Evolutionary conservation across 2,113 vertebrate species (phyloP).

Genomic region (Anguilla rostrata): DNA sequence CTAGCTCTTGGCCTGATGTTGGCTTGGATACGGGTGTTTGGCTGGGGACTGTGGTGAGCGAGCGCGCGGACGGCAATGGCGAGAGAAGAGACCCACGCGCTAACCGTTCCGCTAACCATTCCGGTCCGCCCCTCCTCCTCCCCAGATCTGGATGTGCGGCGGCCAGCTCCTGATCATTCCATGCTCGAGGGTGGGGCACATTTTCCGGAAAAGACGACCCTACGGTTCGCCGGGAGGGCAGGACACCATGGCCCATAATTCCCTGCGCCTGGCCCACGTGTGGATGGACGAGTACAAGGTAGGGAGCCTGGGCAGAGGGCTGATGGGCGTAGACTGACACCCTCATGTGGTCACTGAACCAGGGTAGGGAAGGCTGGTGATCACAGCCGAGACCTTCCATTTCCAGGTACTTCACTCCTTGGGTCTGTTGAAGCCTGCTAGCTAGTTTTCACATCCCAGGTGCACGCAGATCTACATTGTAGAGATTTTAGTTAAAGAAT

Average conservation of each 20-base stretch:
- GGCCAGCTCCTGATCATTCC: constrained; percentile 90
- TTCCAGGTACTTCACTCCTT: no score
- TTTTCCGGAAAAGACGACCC: constrained; percentile 93
- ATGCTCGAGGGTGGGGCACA: constrained; percentile 93
- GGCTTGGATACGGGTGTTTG: neutral
- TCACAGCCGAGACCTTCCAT: no score
- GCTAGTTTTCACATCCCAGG: no score
- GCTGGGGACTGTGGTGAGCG: no score
- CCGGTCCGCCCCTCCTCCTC: constrained; percentile 8
- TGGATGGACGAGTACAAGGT: constrained; percentile 99
- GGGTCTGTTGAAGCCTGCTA: no score
- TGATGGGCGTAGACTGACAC: neutral
- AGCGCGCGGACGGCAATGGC: neutral
- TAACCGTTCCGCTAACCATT: neutral
- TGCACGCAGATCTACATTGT: no score
- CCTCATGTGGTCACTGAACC: neutral
- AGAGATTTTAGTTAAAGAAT: no score
- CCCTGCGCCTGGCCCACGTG: constrained; percentile 86
- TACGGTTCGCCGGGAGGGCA: constrained; percentile 91
- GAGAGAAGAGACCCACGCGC: neutral
- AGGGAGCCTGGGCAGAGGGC: constrained; percentile 8
- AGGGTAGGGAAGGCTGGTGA: neutral
- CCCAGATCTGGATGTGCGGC: constrained; percentile 97
- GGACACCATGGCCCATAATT: constrained; percentile 97
- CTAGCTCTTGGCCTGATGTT: neutral